Evolutionary conservation across 2,113 vertebrate species (phyloP).

Genomic region (Brachypteracias leptosomus): DNA sequence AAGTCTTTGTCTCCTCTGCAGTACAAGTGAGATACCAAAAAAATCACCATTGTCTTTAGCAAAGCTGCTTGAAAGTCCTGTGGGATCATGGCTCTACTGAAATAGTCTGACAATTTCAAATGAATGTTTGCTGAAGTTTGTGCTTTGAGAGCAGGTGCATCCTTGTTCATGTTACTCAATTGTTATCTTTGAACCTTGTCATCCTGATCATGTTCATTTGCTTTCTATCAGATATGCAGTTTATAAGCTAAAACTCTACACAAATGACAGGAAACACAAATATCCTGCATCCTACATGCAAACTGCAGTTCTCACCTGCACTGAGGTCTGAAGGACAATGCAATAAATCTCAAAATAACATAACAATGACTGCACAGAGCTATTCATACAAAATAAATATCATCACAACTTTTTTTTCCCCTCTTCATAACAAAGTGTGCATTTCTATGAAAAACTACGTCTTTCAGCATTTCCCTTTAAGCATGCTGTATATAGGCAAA

Average conservation of each 20-base stretch:
- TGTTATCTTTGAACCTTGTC: background rate
- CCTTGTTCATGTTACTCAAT: background rate
- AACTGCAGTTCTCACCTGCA: background rate
- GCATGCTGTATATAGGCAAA: background rate
- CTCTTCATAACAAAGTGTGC: background rate
- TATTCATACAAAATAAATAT: background rate
- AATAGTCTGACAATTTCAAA: background rate
- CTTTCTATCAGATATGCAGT: background rate
- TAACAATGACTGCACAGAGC: background rate
- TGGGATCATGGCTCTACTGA: background rate
- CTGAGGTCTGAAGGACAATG: background rate
- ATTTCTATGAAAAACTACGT: background rate
- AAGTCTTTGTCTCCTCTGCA: background rate
- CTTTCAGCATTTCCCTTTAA: background rate
- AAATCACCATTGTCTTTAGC: background rate
- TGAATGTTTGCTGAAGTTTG: background rate
- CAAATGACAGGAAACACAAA: conserved; percentile 6
- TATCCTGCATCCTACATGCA: background rate
- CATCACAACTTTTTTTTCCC: rapidly evolving
- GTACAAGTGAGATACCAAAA: background rate
- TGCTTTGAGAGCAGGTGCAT: conserved; percentile 32
- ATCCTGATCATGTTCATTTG: background rate
- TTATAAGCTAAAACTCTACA: background rate
- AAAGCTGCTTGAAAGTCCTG: background rate
- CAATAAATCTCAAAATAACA: background rate